A percentile compares a stretch with the other conserved stretches of the same genome.
Conservation (phyloP, 2,797 vertebrate genomes). For the Paratrypauchen microcephalus region DNA sequence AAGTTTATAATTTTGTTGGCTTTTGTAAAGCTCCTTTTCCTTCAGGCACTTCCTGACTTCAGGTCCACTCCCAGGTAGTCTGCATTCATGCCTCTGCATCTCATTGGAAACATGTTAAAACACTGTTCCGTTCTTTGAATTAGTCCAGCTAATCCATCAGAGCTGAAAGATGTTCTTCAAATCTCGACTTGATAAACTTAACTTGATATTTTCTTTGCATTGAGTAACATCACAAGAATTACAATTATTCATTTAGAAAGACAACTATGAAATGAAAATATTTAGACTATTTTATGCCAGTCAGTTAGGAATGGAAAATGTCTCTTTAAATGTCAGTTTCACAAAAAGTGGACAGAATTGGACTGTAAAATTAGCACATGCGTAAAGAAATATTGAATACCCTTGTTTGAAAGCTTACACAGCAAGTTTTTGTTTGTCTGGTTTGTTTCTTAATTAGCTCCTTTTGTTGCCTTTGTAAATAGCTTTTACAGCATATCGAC, state of each 20-base stretch:
- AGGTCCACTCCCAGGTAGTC: background rate
- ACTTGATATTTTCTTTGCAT: background rate
- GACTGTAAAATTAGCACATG: no score
- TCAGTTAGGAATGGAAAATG: no score
- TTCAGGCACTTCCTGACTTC: background rate
- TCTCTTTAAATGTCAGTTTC: no score
- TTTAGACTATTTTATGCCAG: no score
- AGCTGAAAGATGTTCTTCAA: background rate
- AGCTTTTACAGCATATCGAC: background rate
- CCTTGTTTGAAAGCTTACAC: no score
- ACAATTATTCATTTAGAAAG: no score
- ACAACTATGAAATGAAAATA: no score
- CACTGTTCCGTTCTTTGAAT: background rate
- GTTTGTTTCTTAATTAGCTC: background rate
- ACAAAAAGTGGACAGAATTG: no score
- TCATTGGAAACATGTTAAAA: conserved; percentile 23
- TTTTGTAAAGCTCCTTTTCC: background rate
- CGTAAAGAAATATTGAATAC: no score
- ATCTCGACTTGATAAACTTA: background rate
- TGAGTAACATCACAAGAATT: no score
- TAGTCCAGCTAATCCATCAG: conserved; percentile 8
- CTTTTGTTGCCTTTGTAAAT: background rate
- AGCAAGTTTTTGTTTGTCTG: background rate
- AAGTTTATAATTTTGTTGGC: background rate
- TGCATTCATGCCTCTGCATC: conserved; percentile 8